Evolutionary conservation across 2,888 invertebrate species (phyloP).

Genomic region (Heliconius sara): DNA sequence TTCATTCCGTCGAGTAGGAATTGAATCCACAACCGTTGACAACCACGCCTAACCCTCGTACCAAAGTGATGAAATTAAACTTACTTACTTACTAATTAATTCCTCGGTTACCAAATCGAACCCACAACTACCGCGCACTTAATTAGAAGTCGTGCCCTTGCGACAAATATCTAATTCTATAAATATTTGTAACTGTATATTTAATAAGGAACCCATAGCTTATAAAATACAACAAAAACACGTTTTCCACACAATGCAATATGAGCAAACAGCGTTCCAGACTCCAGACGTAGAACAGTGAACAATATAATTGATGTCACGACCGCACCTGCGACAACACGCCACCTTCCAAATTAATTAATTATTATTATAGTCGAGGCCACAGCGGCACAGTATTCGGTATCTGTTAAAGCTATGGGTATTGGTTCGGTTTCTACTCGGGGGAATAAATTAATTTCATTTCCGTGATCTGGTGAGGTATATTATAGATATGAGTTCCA

Average conservation of each 20-base stretch:
- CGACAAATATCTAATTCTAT: neutral
- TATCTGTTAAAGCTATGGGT: too few relatives aligned
- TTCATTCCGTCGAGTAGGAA: too few relatives aligned
- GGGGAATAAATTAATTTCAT: neutral
- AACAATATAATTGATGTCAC: slow-evolving; percentile 35
- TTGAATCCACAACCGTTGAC: too few relatives aligned
- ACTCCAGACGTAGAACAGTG: slow-evolving; percentile 16
- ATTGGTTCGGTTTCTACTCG: neutral
- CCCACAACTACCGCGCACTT: too few relatives aligned
- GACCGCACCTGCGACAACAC: slow-evolving; percentile 32
- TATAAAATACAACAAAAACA: slow-evolving; percentile 10
- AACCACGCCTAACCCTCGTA: too few relatives aligned
- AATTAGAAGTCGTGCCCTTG: neutral
- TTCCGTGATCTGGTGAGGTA: neutral
- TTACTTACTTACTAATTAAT: too few relatives aligned
- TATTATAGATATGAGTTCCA: neutral
- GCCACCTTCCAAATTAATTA: slow-evolving; percentile 25
- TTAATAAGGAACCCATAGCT: neutral
- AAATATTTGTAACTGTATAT: neutral
- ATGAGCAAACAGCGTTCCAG: slow-evolving; percentile 6
- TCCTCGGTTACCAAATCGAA: too few relatives aligned
- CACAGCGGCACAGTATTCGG: neutral
- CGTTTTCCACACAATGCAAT: slow-evolving; percentile 4
- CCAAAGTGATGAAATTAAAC: too few relatives aligned
- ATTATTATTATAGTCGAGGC: slow-evolving; percentile 26